These are phyloP conservation scores for Hippopotamus amphibius DNA, from an alignment of 2,113 vertebrate species.

Conservation along the genomic window DNA sequence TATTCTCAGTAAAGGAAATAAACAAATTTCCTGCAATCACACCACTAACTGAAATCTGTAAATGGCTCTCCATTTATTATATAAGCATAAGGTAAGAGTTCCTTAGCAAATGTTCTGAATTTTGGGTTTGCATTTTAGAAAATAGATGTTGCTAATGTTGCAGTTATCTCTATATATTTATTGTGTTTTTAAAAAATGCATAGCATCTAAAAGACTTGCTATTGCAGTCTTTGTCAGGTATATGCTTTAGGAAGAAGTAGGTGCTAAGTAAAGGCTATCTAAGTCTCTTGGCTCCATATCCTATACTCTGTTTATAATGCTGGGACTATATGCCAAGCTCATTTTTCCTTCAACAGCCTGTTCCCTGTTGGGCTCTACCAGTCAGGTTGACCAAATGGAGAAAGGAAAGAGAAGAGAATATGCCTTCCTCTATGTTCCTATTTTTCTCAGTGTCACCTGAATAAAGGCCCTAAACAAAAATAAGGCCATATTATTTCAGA, in stretches of 20 bases:
- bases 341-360: not conserved
- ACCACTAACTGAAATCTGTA: not conserved
- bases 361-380: not conserved
- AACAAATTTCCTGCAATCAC: not conserved
- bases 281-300: not conserved
- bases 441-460: not conserved
- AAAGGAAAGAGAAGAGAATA: not conserved
- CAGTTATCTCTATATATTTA: not conserved
- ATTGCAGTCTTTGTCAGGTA: not conserved
- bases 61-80: not conserved
- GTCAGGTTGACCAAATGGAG: not conserved
- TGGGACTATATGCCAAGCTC: not conserved
- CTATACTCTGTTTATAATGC: not conserved
- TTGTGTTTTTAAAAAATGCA: slow-evolving; percentile 13
- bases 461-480: not conserved
- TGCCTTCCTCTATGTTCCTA: not conserved
- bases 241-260: not conserved
- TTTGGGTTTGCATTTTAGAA: not conserved
- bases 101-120: not conserved
- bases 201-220: not conserved
- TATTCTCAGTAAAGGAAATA: not conserved
- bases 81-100: not conserved
- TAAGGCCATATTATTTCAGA: not conserved
- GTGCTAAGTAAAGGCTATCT: not conserved
- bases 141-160: not conserved